Conservation (phyloP, 2,113 vertebrate species). For the Nematolebias whitei region DNA sequence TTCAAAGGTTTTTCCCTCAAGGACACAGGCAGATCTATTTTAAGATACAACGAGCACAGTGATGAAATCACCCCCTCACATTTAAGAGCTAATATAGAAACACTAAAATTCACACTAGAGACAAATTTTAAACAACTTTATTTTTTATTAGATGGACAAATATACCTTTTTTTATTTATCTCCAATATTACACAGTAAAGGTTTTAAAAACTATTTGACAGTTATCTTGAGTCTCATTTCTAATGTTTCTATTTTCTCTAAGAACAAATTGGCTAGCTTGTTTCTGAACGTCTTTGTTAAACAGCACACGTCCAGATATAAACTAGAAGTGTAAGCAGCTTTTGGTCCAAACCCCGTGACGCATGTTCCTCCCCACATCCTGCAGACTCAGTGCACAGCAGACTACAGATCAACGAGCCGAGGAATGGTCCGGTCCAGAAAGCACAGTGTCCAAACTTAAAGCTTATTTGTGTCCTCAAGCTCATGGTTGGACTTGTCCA, state of each 20-base stretch:
- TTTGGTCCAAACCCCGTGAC: too few relatives aligned
- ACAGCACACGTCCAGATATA: too few relatives aligned
- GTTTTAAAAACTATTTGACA: constrained; percentile 2
- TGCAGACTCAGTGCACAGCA: too few relatives aligned
- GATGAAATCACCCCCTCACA: constrained; percentile 15
- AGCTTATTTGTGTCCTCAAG: too few relatives aligned
- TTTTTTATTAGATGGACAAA: constrained; percentile 4
- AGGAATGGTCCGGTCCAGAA: too few relatives aligned
- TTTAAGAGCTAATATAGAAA: constrained; percentile 7
- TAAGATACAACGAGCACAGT: constrained; percentile 13
- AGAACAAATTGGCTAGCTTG: too few relatives aligned
- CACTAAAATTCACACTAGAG: constrained; percentile 4
- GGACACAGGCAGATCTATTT: constrained; percentile 46
- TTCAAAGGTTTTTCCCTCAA: constrained; percentile 47
- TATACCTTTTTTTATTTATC: constrained; percentile 4
- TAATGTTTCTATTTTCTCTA: constrained; percentile 2
- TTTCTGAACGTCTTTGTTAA: too few relatives aligned
- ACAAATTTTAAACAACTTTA: background rate
- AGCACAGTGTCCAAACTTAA: too few relatives aligned
- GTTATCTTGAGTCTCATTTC: constrained; percentile 12
- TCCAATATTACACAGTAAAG: background rate
- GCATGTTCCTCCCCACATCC: too few relatives aligned
- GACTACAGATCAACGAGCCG: too few relatives aligned
- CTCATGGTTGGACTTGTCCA: too few relatives aligned
- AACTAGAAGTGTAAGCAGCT: too few relatives aligned